Conservation (phyloP, 2,113 vertebrate genomes). For the Sus scrofa region DNA sequence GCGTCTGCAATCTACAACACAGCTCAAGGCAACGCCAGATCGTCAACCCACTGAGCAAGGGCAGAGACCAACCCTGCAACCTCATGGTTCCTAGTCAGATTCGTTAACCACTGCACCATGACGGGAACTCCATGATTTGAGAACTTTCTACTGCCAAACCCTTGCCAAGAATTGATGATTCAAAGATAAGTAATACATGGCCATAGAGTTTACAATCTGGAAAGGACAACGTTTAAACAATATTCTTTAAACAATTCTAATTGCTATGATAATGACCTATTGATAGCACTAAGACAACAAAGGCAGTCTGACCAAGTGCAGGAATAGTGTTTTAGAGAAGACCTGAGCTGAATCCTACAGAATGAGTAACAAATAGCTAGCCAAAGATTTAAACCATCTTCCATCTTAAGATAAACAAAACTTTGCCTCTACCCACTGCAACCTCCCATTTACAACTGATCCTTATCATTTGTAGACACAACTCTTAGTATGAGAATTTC, state of each 20-base stretch:
- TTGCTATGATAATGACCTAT: neutral
- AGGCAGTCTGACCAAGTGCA: neutral
- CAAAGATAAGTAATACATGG: neutral
- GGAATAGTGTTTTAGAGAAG: neutral
- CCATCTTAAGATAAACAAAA: conserved; percentile 16
- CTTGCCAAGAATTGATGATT: neutral
- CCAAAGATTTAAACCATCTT: conserved; percentile 10
- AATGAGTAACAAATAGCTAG: neutral
- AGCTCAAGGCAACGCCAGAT: too few species aligned
- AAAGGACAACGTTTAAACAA: neutral
- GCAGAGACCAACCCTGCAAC: too few species aligned
- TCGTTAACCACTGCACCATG: too few species aligned
- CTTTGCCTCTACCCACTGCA: neutral
- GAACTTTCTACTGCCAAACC: neutral
- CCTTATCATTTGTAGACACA: conserved; percentile 2
- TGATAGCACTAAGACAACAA: neutral
- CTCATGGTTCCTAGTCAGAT: too few species aligned
- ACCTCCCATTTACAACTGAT: neutral
- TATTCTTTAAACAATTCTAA: conserved; percentile 10
- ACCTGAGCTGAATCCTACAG: neutral
- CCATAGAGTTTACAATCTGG: neutral
- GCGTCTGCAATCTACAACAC: too few species aligned
- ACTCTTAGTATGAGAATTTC: neutral
- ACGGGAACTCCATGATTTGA: too few species aligned
- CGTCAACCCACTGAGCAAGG: too few species aligned